Conservation (phyloP, 1,140 invertebrate species). For the Pantala flavescens region DNA sequence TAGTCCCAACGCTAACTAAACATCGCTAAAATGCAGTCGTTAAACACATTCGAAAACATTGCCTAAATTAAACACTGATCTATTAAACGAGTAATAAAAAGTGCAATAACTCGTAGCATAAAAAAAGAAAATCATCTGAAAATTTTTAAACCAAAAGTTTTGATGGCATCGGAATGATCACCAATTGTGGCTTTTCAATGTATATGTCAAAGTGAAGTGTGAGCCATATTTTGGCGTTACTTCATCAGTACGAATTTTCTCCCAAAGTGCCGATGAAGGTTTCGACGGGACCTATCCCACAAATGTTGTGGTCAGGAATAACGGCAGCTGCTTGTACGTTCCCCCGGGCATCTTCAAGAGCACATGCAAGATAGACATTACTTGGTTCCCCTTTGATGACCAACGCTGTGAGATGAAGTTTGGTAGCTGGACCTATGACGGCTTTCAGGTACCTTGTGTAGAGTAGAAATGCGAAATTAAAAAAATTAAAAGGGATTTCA, state of each 20-base stretch:
- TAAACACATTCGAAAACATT: no score
- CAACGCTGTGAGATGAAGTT: constrained; percentile 95
- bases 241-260: not conserved
- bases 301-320: constrained; percentile 91
- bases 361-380: constrained; percentile 98
- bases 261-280: constrained; percentile 86
- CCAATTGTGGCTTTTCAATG: not conserved
- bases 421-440: constrained; percentile 90
- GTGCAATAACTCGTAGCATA: not conserved
- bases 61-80: no score
- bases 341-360: constrained; percentile 98
- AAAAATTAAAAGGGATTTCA: not conserved
- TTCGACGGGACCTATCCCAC: constrained; percentile 96
- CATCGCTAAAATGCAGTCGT: no score
- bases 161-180: not conserved
- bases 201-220: not conserved
- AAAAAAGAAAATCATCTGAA: not conserved
- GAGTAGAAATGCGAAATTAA: not conserved
- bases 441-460: constrained; percentile 60
- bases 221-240: not conserved
- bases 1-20: no score
- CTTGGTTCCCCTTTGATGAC: constrained; percentile 98
- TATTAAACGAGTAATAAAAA: no score
- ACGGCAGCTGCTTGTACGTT: constrained; percentile 92
- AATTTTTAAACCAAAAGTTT: not conserved